These are phyloP conservation scores for Sardinella longiceps DNA, from an alignment of 2,797 vertebrate species.

Conservation along the genomic window DNA sequence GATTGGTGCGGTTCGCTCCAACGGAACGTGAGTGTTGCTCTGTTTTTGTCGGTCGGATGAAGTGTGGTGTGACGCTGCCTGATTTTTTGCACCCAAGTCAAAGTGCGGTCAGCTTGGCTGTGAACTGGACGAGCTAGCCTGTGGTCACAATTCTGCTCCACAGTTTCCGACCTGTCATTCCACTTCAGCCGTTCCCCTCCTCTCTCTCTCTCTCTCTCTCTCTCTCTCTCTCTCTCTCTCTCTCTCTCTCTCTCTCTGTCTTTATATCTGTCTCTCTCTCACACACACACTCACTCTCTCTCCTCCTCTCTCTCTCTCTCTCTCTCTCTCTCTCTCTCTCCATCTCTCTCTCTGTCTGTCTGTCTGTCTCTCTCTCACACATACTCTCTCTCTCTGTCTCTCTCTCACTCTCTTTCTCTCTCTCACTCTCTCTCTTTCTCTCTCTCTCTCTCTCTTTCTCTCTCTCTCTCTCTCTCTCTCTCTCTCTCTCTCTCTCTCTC, in stretches of 20 bases:
- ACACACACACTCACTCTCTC: not conserved
- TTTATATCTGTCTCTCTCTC: not conserved
- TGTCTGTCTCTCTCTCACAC: not conserved
- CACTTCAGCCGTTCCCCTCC: too few species aligned
- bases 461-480: slow-evolving; percentile 15
- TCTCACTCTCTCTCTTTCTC: not conserved
- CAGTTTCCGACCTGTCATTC: not conserved
- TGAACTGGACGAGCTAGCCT: not conserved
- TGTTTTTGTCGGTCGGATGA: not conserved
- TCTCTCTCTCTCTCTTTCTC: not conserved
- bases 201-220: not conserved
- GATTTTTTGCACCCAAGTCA: not conserved
- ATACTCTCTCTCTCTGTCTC: not conserved
- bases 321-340: not conserved
- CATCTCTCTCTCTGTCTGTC: not conserved
- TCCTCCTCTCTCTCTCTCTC: not conserved
- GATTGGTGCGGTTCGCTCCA: not conserved
- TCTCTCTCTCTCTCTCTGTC: not conserved
- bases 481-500: slow-evolving; percentile 38
- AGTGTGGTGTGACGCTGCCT: not conserved
- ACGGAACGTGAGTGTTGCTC: not conserved
- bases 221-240: not conserved
- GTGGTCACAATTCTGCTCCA: not conserved
- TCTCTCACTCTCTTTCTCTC: not conserved
- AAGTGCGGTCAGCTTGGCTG: not conserved